Evolutionary conservation across 2,888 invertebrate species (phyloP).

Genomic region (Heteropelma amictum): DNA sequence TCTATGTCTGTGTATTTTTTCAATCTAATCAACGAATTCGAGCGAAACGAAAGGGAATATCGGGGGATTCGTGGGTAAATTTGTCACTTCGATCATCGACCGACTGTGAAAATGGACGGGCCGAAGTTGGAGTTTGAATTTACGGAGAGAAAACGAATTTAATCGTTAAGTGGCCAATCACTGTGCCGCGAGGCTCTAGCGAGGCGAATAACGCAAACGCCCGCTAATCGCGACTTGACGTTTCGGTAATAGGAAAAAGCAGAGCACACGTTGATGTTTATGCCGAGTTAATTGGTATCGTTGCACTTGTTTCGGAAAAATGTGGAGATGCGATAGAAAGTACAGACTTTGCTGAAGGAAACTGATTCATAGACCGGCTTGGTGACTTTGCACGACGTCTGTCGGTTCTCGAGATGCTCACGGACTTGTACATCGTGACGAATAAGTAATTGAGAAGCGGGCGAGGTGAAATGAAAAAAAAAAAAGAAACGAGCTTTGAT

Average conservation of each 20-base stretch:
- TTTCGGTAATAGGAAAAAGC: not conserved
- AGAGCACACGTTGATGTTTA: slow-evolving; percentile 4
- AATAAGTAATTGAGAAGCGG: slow-evolving; percentile 11
- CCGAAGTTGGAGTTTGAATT: too few species aligned
- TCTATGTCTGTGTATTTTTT: too few species aligned
- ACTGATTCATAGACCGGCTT: slow-evolving; percentile 54
- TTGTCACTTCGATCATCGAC: too few species aligned
- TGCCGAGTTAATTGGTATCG: slow-evolving; percentile 19
- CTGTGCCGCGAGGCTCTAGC: not conserved
- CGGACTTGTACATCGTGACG: too few species aligned
- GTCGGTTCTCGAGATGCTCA: slow-evolving; percentile 8
- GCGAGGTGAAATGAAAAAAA: not conserved
- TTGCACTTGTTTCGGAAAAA: not conserved
- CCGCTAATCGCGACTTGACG: slow-evolving; percentile 3
- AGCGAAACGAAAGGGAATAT: too few species aligned
- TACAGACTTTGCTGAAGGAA: not conserved
- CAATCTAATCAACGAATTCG: too few species aligned
- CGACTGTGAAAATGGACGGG: too few species aligned
- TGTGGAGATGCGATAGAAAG: not conserved
- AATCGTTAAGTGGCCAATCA: not conserved
- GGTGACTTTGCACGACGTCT: slow-evolving; percentile 28
- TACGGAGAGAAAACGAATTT: not conserved
- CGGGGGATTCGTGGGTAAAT: too few species aligned
- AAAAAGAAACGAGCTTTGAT: slow-evolving; percentile 8
- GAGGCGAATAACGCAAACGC: not conserved